Base-by-base conservation (phyloP, 2,888 invertebrate species). In the Eristalis pertinax region DNA sequence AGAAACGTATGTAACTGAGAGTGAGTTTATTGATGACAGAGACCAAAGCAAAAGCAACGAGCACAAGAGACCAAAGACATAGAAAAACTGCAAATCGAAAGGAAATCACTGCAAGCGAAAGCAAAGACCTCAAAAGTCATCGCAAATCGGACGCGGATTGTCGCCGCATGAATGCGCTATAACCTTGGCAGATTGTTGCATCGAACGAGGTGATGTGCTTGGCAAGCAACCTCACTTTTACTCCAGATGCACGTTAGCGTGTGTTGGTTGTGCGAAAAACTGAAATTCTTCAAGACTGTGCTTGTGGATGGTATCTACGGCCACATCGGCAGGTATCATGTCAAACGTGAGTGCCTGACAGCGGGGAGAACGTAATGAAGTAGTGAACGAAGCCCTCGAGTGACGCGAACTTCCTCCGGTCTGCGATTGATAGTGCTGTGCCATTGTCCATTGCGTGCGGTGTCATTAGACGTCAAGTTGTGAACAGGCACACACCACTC, bases 131-230 rank as follows among this genome's bases (percentile, higher is more conserved):
- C 50, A 67, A 67, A 43, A 26, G 19, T 56, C 19, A 72, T 26
- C 50, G 29, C 11, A 43, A 64, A 19, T 74, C 50, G 63, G 65
- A 64, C 65, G 67, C 62, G 22, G 80, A 62, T 69, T 85, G 68
- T 81, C 81, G 76, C 32, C 84, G 58, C 65, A 67, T 50, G 35
- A 72, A 76, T 81, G 72, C 69, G 76, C 63, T 50, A 19, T 76
- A 84, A 72, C 84, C 84, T 84, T 84, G 84, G 75, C 62, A 65
- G 73, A 64, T 69, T 43, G 65, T 72, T 74, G 60, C 69, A 50
- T 8, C 50, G n/a, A 65, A 22, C 50, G 62, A 67, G 38, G 22
- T 65, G 58, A 43, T 76, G 43, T 63, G 76, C 68, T 58, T 78
- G 62, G 50, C 73, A 78, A 68, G 73, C 63, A 50, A 32, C 73